phyloP scores from a whole-genome alignment of 2,888 invertebrate species.

The Alsophila aescularia region DNA sequence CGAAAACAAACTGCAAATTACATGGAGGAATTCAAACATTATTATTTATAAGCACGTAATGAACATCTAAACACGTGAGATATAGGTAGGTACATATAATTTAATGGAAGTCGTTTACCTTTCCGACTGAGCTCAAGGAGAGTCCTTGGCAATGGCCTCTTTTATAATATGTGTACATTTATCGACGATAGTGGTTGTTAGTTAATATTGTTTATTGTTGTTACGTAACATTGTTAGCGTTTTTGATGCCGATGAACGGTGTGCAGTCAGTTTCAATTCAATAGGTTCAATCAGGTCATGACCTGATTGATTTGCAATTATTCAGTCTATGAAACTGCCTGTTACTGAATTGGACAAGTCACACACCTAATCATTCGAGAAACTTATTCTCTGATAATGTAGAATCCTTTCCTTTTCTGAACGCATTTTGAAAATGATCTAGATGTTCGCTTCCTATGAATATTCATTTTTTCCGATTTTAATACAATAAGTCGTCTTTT shows the following conservation, averaged over 20 bases:
- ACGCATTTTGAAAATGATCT: no score
- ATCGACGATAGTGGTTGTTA: conserved; percentile 59
- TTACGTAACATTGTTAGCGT: conserved; percentile 69
- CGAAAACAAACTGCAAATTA: no score
- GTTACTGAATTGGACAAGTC: conserved; percentile 1
- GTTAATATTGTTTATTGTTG: conserved; percentile 66
- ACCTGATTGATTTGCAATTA: background rate
- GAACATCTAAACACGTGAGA: background rate
- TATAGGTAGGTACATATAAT: conserved; percentile 3
- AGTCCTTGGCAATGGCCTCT: conserved; percentile 78
- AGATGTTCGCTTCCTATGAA: no score
- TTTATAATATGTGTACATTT: conserved; percentile 69
- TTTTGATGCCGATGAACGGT: conserved; percentile 56
- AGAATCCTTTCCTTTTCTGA: no score
- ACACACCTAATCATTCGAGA: background rate
- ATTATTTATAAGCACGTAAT: no score
- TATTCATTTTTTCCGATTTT: no score
- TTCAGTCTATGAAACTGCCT: background rate
- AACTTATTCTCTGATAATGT: background rate
- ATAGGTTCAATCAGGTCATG: background rate
- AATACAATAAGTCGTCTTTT: no score
- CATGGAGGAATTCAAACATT: no score
- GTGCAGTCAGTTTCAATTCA: background rate
- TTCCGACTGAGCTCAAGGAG: conserved; percentile 64
- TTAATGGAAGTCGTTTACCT: conserved; percentile 70